Percentiles rank a stretch among this genome's conserved stretches.
phyloP scores from a whole-genome alignment of 2,888 invertebrate species.

The Caenorhabditis sp. region DNA sequence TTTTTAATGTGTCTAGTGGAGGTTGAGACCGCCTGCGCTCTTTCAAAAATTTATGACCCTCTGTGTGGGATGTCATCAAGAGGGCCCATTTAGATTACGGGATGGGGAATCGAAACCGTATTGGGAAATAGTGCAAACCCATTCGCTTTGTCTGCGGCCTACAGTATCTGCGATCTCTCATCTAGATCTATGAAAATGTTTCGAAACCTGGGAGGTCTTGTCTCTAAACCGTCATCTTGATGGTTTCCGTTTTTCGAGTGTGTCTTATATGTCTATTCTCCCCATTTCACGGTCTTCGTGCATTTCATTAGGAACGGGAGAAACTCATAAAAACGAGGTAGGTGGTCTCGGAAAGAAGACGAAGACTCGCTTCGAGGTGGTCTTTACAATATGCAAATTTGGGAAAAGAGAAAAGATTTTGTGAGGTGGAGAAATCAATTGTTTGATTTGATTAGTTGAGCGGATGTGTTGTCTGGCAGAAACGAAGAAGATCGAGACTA shows the following conservation, averaged over 20 bases:
- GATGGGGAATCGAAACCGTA: slow-evolving; percentile 50
- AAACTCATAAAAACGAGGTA: slow-evolving; percentile 59
- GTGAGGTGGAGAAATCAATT: slow-evolving; percentile 14
- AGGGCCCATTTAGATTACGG: slow-evolving; percentile 24
- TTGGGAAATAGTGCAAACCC: slow-evolving; percentile 55
- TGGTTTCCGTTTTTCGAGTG: not conserved
- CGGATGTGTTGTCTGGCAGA: not conserved
- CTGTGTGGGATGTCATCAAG: slow-evolving; percentile 31
- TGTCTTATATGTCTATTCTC: too few relatives aligned
- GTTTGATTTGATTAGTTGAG: slow-evolving; percentile 27
- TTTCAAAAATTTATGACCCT: slow-evolving; percentile 53
- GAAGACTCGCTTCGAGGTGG: slow-evolving; percentile 6
- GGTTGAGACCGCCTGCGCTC: slow-evolving; percentile 23
- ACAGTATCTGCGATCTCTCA: slow-evolving; percentile 16
- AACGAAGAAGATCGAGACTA: not conserved
- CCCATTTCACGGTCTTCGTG: slow-evolving; percentile 10
- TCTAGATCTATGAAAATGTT: slow-evolving; percentile 9
- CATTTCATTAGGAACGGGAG: slow-evolving; percentile 36
- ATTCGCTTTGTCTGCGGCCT: slow-evolving; percentile 29
- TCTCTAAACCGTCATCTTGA: slow-evolving; percentile 44
- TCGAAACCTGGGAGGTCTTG: slow-evolving; percentile 32
- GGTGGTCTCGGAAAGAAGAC: slow-evolving; percentile 45
- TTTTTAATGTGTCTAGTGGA: slow-evolving; percentile 26
- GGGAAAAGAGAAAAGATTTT: not conserved
- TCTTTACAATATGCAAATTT: slow-evolving; percentile 23